Conservation (phyloP, 2,113 vertebrate genomes). For the Chionis minor region DNA sequence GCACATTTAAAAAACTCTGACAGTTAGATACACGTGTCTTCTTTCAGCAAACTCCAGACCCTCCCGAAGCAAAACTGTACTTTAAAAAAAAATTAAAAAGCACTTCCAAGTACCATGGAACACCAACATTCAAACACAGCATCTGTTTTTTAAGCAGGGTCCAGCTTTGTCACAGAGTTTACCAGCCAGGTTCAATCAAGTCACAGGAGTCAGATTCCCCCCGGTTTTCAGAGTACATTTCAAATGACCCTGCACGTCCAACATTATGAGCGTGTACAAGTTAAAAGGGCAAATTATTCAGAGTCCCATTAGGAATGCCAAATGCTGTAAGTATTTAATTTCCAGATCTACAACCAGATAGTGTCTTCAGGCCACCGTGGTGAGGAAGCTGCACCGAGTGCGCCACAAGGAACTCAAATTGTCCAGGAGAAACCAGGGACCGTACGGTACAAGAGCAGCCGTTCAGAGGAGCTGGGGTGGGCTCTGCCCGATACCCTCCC, state of each 20-base stretch:
- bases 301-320: not conserved
- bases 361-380: not conserved
- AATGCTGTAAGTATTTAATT: not conserved
- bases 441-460: not conserved
- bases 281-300: not conserved
- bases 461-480: not conserved
- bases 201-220: not conserved
- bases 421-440: not conserved
- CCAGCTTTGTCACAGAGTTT: not conserved
- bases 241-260: not conserved
- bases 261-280: not conserved
- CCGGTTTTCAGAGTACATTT: not conserved
- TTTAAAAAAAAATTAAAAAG: not conserved
- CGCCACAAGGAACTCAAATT: not conserved
- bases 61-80: not conserved
- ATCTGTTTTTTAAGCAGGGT: not conserved
- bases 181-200: not conserved
- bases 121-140: not conserved
- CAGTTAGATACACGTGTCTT: not conserved
- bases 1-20: not conserved
- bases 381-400: not conserved
- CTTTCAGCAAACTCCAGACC: not conserved
- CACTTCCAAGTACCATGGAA: not conserved
- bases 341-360: not conserved
- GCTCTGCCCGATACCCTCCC: fast-evolving